A percentile compares a stretch with the other conserved stretches of the same genome.
Evolutionary conservation across 2,888 invertebrate species (phyloP).

Genomic region (Leuctra nigra): DNA sequence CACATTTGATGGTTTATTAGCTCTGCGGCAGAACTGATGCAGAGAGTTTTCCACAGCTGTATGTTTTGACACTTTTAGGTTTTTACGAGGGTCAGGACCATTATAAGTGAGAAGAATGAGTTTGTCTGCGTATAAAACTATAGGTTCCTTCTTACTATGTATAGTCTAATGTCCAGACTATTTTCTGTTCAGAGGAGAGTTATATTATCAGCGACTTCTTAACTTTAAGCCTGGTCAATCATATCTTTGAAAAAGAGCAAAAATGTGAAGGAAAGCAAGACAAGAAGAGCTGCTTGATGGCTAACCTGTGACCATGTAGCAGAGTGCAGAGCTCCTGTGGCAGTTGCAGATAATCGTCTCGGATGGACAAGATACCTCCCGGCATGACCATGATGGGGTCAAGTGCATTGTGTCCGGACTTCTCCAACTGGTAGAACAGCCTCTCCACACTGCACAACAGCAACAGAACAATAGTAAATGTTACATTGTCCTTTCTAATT

Average conservation of each 20-base stretch:
- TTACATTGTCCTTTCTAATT: conserved; percentile 13
- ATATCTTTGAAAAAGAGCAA: not conserved
- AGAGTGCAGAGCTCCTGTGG: conserved; percentile 77
- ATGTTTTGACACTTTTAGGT: too few species aligned
- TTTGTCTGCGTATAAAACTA: too few species aligned
- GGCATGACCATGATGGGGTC: conserved; percentile 76
- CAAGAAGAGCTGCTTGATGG: conserved; percentile 30
- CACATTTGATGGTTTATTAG: too few species aligned
- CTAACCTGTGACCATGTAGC: conserved; percentile 82
- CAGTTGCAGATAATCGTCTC: conserved; percentile 69
- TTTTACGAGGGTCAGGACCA: too few species aligned
- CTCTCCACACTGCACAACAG: conserved; percentile 92
- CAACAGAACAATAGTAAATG: too few species aligned
- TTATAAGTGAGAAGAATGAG: too few species aligned
- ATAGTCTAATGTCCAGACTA: too few species aligned
- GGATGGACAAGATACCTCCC: conserved; percentile 70
- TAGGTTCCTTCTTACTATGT: too few species aligned
- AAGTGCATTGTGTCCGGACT: conserved; percentile 77
- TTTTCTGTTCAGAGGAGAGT: too few species aligned
- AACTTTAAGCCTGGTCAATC: not conserved
- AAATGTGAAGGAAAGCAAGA: not conserved
- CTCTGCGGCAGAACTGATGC: too few species aligned
- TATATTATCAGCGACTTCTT: conserved; percentile 16
- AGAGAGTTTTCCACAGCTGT: too few species aligned
- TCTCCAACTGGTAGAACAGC: conserved; percentile 76